These are phyloP conservation scores for Leuciscus idus DNA, from an alignment of 2,113 vertebrate genomes.

Conservation along the genomic window DNA sequence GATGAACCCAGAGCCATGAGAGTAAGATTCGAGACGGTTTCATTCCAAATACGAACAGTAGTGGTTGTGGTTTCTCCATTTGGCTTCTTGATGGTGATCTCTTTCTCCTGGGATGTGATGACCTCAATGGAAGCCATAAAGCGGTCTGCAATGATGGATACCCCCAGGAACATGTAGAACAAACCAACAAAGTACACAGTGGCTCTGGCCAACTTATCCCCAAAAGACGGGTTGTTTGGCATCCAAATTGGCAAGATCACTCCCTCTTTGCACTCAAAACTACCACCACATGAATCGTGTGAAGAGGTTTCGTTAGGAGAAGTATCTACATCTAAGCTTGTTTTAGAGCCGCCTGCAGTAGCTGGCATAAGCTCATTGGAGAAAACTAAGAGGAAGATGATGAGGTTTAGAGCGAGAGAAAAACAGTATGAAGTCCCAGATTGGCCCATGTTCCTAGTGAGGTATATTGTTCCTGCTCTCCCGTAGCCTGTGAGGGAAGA, in stretches of 20 bases:
- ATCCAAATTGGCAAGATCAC: slow-evolving; percentile 92
- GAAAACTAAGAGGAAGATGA: slow-evolving; percentile 73
- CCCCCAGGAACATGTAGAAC: slow-evolving; percentile 96
- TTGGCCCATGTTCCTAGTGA: slow-evolving; percentile 74
- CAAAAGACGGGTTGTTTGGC: slow-evolving; percentile 84
- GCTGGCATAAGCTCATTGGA: slow-evolving; percentile 62
- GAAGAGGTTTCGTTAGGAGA: slow-evolving; percentile 63
- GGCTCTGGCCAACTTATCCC: slow-evolving; percentile 92
- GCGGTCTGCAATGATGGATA: slow-evolving; percentile 95
- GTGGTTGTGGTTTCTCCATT: slow-evolving; percentile 91
- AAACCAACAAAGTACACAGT: slow-evolving; percentile 92
- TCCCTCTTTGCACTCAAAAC: slow-evolving; percentile 83
- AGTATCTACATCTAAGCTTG: slow-evolving; percentile 60
- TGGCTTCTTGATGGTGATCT: slow-evolving; percentile 92
- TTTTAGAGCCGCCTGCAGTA: slow-evolving; percentile 51
- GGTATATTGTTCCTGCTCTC: slow-evolving; percentile 52
- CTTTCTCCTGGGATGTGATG: slow-evolving; percentile 94
- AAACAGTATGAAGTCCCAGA: slow-evolving; percentile 52
- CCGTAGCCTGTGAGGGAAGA: slow-evolving; percentile 65
- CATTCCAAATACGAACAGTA: slow-evolving; percentile 95
- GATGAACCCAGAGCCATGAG: slow-evolving; percentile 97
- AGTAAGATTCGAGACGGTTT: slow-evolving; percentile 96
- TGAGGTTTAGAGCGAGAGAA: slow-evolving; percentile 65
- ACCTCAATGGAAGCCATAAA: slow-evolving; percentile 99
- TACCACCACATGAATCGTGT: slow-evolving; percentile 75